Conservation (phyloP, 2,113 vertebrate species). For the Rana temporaria region DNA sequence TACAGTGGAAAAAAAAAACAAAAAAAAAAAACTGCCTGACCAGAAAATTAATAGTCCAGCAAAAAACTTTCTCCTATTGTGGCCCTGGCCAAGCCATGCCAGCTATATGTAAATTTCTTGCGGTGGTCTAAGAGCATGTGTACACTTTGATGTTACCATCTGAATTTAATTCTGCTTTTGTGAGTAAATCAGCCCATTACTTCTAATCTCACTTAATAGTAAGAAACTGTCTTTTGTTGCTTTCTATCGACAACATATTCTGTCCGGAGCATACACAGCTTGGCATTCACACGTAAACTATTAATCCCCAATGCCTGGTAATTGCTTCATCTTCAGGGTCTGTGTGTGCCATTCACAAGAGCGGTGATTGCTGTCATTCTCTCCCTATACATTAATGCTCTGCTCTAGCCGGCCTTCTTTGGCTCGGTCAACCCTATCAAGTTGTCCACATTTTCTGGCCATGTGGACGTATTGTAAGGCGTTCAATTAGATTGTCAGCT, state of each 20-base stretch:
- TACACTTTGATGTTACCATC: slow-evolving; percentile 85
- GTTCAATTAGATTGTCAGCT: slow-evolving; percentile 78
- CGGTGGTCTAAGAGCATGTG: slow-evolving; percentile 74
- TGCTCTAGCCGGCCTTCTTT: slow-evolving; percentile 80
- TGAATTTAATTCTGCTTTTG: slow-evolving; percentile 85
- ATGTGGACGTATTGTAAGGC: slow-evolving; percentile 82
- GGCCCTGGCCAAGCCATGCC: slow-evolving; percentile 73
- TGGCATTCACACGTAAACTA: slow-evolving; percentile 80
- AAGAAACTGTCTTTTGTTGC: slow-evolving; percentile 80
- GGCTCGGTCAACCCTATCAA: slow-evolving; percentile 82
- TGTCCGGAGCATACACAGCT: slow-evolving; percentile 81
- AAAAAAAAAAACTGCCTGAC: slow-evolving; percentile 65
- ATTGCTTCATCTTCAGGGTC: slow-evolving; percentile 83
- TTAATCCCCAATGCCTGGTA: slow-evolving; percentile 85
- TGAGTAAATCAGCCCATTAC: slow-evolving; percentile 85
- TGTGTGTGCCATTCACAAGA: slow-evolving; percentile 81
- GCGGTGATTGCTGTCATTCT: slow-evolving; percentile 83
- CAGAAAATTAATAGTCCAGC: slow-evolving; percentile 82
- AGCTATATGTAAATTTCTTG: slow-evolving; percentile 86
- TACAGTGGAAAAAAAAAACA: slow-evolving; percentile 70
- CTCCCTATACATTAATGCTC: slow-evolving; percentile 80
- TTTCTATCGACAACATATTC: slow-evolving; percentile 87
- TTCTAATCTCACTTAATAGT: slow-evolving; percentile 88
- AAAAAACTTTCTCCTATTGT: slow-evolving; percentile 80
- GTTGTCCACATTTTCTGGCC: slow-evolving; percentile 84